phyloP scores from a whole-genome alignment of 1,140 invertebrate species.

The Drosophila sproati region DNA sequence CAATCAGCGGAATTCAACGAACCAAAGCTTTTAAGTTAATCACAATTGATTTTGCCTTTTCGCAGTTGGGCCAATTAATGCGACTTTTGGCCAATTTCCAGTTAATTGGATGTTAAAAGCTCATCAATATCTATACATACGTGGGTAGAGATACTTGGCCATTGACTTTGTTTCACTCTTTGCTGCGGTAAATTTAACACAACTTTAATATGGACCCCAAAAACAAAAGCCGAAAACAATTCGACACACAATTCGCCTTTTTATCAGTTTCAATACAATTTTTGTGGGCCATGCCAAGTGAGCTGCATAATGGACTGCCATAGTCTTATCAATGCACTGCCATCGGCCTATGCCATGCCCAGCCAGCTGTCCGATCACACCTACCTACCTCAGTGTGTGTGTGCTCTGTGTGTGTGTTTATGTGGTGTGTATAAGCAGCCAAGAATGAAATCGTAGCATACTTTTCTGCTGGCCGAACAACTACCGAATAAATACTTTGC shows the following conservation, averaged over 20 bases:
- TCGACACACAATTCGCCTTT: conserved; percentile 25
- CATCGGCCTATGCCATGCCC: conserved; percentile 40
- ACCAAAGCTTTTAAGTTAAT: conserved; percentile 36
- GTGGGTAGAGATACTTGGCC: background rate
- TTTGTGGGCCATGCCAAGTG: conserved; percentile 60
- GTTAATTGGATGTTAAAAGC: conserved; percentile 29
- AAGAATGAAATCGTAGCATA: conserved; percentile 58
- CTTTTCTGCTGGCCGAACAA: conserved; percentile 48
- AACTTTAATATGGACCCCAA: conserved; percentile 8
- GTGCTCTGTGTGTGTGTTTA: conserved; percentile 16
- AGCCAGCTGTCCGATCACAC: conserved; percentile 43
- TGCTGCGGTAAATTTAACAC: background rate
- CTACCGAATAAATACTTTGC: conserved; percentile 39
- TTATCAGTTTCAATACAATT: conserved; percentile 54
- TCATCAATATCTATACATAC: no score
- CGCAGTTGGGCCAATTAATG: conserved; percentile 6
- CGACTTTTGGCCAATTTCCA: conserved; percentile 16
- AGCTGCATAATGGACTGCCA: conserved; percentile 74
- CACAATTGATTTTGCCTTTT: conserved; percentile 24
- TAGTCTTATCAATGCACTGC: conserved; percentile 65
- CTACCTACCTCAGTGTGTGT: background rate
- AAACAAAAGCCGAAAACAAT: conserved; percentile 6
- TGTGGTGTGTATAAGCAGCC: conserved; percentile 8
- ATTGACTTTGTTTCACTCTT: background rate
- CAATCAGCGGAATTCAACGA: conserved; percentile 46